Evolutionary conservation across 2,113 vertebrate genomes (phyloP).

Genomic region (Gadus chalcogrammus): DNA sequence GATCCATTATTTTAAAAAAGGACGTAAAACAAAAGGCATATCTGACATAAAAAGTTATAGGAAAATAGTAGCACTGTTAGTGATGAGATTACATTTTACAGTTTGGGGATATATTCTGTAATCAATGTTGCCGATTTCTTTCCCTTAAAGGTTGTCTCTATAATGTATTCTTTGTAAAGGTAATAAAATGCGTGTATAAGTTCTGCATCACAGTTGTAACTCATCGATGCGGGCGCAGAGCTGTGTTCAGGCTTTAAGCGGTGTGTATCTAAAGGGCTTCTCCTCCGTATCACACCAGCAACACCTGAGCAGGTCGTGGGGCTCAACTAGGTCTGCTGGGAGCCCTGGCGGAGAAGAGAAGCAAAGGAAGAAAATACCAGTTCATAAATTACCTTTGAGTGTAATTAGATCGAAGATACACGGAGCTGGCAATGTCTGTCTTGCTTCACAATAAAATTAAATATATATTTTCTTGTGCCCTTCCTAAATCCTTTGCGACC

Average conservation of each 20-base stretch:
- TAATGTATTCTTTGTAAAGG: conserved; percentile 41
- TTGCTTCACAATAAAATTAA: no score
- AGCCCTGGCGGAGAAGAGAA: conserved; percentile 76
- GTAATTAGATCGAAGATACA: no score
- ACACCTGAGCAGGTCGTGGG: conserved; percentile 33
- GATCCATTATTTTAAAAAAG: conserved; percentile 72
- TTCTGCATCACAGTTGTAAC: conserved; percentile 69
- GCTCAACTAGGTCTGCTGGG: conserved; percentile 85
- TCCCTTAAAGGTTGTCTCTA: conserved; percentile 35
- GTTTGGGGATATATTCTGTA: conserved; percentile 52
- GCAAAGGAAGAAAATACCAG: neutral
- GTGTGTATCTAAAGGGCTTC: conserved; percentile 26
- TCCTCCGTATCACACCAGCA: conserved; percentile 28
- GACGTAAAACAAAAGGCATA: conserved; percentile 79
- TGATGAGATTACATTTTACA: conserved; percentile 70
- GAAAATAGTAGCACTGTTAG: conserved; percentile 77
- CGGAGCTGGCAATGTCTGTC: no score
- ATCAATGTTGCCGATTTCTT: conserved; percentile 9
- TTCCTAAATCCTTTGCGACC: no score
- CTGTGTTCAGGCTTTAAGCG: conserved; percentile 47
- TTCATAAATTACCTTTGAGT: neutral
- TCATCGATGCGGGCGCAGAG: conserved; percentile 54
- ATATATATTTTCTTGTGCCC: no score
- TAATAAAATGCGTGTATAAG: conserved; percentile 57
- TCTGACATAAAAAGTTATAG: conserved; percentile 84